Conservation (phyloP, 1,140 invertebrate genomes). For the Drosophila neocordata region DNA sequence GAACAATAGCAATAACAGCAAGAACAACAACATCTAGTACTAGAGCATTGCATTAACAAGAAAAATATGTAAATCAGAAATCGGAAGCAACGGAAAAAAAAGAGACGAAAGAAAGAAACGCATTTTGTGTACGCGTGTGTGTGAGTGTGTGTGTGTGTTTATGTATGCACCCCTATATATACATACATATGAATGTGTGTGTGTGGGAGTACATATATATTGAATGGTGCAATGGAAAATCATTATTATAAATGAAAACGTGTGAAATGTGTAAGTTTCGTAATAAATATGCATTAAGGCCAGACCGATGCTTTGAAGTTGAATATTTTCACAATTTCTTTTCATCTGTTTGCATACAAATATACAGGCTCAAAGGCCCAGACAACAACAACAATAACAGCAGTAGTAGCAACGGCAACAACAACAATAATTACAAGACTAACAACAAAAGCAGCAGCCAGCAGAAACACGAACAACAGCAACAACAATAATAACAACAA, state of each 20-base stretch:
- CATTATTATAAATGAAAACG: slow-evolving; percentile 76
- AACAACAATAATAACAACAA: too few species aligned
- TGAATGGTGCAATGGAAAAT: slow-evolving; percentile 75
- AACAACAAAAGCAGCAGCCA: too few species aligned
- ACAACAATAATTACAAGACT: neutral
- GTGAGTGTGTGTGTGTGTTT: slow-evolving; percentile 49
- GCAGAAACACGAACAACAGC: too few species aligned
- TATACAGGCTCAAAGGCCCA: slow-evolving; percentile 1
- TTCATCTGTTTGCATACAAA: slow-evolving; percentile 28
- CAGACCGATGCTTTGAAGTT: slow-evolving; percentile 50
- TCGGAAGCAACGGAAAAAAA: slow-evolving; percentile 35
- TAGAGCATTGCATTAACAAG: slow-evolving; percentile 30
- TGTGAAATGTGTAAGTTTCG: slow-evolving; percentile 74
- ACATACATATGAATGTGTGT: slow-evolving; percentile 30
- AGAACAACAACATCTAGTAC: neutral
- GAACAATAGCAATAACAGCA: slow-evolving; percentile 7
- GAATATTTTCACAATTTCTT: slow-evolving; percentile 61
- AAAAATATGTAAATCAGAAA: slow-evolving; percentile 64
- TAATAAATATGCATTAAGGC: slow-evolving; percentile 35
- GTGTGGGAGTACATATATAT: slow-evolving; percentile 36
- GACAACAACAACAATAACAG: neutral
- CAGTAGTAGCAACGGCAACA: neutral
- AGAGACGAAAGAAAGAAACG: slow-evolving; percentile 45
- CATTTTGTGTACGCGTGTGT: slow-evolving; percentile 48
- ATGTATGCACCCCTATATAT: slow-evolving; percentile 24